Percentiles rank a stretch among this genome's conserved stretches.
Conservation (phyloP, 2,888 invertebrate genomes). For the Cephonodes hylas region DNA sequence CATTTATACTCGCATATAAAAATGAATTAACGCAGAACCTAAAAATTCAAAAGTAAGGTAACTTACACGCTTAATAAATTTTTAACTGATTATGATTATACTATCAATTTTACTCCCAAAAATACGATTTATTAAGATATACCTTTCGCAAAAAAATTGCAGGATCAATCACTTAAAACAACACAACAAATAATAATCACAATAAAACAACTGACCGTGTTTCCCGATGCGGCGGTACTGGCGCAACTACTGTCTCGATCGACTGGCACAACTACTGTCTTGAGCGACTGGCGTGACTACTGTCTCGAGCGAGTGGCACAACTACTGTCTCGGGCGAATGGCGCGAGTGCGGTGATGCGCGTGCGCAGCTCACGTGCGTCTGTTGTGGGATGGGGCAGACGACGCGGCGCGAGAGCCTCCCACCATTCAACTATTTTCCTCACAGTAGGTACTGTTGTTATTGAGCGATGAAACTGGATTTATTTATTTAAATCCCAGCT, state of each 20-base stretch:
- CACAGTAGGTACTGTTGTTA: neutral
- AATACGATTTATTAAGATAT: too few relatives aligned
- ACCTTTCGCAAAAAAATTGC: neutral
- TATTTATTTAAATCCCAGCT: too few relatives aligned
- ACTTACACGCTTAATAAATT: too few relatives aligned
- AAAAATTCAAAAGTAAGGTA: too few relatives aligned
- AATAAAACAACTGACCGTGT: constrained; percentile 5
- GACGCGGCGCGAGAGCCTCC: constrained; percentile 6
- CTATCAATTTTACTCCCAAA: too few relatives aligned
- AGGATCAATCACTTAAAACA: neutral
- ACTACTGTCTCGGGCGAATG: neutral
- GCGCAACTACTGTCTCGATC: neutral
- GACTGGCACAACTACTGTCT: neutral
- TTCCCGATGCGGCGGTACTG: neutral
- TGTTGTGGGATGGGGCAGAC: neutral
- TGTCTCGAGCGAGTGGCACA: neutral
- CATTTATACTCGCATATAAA: too few relatives aligned
- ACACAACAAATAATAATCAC: neutral
- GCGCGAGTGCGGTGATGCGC: neutral
- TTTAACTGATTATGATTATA: too few relatives aligned
- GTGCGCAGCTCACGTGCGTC: constrained; percentile 4
- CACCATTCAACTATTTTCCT: neutral
- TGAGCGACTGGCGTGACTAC: neutral
- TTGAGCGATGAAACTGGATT: too few relatives aligned
- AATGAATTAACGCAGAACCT: too few relatives aligned